Base-by-base conservation (phyloP, 2,113 vertebrate species). In the Oreotrochilus melanogaster region DNA sequence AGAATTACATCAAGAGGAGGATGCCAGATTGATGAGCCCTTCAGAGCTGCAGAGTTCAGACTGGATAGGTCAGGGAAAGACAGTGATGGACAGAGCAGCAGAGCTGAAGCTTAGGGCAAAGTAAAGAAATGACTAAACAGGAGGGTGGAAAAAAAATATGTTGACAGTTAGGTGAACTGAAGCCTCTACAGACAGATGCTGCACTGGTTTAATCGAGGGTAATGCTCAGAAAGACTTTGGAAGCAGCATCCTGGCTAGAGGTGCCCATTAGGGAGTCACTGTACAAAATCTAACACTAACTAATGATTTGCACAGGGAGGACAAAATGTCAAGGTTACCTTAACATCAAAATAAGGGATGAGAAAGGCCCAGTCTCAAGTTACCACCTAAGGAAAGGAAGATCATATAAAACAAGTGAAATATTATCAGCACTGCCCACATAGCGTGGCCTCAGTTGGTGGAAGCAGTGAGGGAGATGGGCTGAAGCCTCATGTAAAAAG, bases 361-460 rank as follows among this genome's bases (percentile, higher is more conserved):
- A 33, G 54, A 75, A n/a, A 62, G 37, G 25, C 30, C 53, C 71
- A 15, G 27, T 14, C 24, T 21, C 76, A 11, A 11, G 14, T 12
- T 10, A 8, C 24, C 6, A 7, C 18, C 18, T 53, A 71, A 33
- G 1, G 9, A 58, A 39, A 35, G 0, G 5, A 14, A 25, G 30
- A 39, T 14, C 14, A 14, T 1, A 28, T 25, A 62, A 28, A 73
- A 1, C 70, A 60, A 37, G 30, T 9, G 27, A 62, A 74, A 43
- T 2, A 3, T 5, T 19, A 39, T 3, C 69, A 61, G n/a, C 18
- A 6, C 22, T 53, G 39, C 76, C 51, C 53, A 4, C 0, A 3
- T 9, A 48, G 53, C n/a, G 7, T 1, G 2, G 48, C 19, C 66
- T 33, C 51, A 27, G 39, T 6, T 21, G 73, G 48, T 9, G 28